phyloP scores from a whole-genome alignment of 2,113 vertebrate genomes.

The Myxocyprinus asiaticus region DNA sequence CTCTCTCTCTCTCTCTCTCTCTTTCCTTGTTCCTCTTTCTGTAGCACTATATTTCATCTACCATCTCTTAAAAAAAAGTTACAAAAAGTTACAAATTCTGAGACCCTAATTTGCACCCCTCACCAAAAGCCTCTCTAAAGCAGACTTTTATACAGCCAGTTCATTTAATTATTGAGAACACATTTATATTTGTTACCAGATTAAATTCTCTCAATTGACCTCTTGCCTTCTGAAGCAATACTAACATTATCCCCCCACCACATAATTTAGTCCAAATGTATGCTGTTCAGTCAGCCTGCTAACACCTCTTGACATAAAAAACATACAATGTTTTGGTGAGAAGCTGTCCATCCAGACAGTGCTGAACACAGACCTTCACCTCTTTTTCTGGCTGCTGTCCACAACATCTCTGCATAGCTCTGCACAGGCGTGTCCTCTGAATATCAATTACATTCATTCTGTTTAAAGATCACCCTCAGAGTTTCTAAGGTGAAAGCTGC shows the following conservation, averaged over 20 bases:
- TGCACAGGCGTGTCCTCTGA: not conserved
- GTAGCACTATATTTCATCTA: not conserved
- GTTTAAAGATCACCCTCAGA: not conserved
- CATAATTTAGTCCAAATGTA: not conserved
- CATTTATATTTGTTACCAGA: not conserved
- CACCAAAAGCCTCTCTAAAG: not conserved
- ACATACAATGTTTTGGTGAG: not conserved
- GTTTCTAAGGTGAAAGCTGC: constrained; percentile 5
- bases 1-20: not conserved
- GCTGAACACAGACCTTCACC: not conserved
- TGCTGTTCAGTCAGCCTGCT: not conserved
- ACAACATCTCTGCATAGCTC: not conserved
- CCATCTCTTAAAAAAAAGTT: not conserved
- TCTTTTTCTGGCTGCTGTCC: constrained; percentile 6
- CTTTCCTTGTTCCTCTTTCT: too few species aligned
- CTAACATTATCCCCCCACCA: not conserved
- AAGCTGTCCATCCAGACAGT: not conserved
- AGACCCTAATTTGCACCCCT: not conserved
- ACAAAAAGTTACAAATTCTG: not conserved
- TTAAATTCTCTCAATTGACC: not conserved
- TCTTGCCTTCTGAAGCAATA: not conserved
- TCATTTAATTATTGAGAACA: not conserved
- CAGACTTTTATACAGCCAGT: not conserved
- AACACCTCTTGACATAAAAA: not conserved
- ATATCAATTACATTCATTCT: constrained; percentile 20